Evolutionary conservation across 2,888 invertebrate species (phyloP).

Genomic region (Helleia helle): DNA sequence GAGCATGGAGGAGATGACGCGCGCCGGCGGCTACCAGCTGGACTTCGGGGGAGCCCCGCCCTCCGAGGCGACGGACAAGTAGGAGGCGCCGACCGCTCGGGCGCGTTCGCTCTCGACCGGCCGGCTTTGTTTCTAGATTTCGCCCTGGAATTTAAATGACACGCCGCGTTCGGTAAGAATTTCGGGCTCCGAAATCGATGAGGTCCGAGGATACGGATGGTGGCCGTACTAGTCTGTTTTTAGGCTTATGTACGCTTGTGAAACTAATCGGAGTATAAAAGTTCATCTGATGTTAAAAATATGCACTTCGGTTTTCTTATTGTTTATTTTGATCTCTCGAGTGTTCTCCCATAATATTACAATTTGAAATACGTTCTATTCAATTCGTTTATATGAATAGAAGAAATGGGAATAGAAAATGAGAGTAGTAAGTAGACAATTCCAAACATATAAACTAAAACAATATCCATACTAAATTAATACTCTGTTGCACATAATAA

Average conservation of each 20-base stretch:
- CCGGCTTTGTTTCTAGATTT: constrained; percentile 8
- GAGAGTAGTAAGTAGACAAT: too few relatives aligned
- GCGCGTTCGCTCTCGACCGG: constrained; percentile 7
- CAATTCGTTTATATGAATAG: not conserved
- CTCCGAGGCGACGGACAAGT: constrained; percentile 52
- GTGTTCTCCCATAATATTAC: not conserved
- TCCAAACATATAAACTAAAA: too few relatives aligned
- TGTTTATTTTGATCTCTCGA: constrained; percentile 5
- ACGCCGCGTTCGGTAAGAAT: not conserved
- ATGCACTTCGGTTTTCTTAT: constrained; percentile 1
- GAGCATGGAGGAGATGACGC: constrained; percentile 93
- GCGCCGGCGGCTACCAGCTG: constrained; percentile 79
- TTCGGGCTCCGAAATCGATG: not conserved
- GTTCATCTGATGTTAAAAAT: not conserved
- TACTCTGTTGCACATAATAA: too few relatives aligned
- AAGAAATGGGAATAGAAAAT: constrained; percentile 3
- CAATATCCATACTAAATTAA: too few relatives aligned
- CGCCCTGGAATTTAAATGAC: not conserved
- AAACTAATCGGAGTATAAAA: constrained; percentile 3
- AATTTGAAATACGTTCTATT: not conserved
- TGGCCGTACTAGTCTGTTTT: constrained; percentile 5
- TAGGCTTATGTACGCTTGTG: constrained; percentile 7
- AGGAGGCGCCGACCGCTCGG: constrained; percentile 21
- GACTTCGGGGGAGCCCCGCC: constrained; percentile 74
- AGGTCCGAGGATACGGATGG: not conserved